phyloP scores from a whole-genome alignment of 2,113 vertebrate genomes.

The Pycnonotus jocosus region DNA sequence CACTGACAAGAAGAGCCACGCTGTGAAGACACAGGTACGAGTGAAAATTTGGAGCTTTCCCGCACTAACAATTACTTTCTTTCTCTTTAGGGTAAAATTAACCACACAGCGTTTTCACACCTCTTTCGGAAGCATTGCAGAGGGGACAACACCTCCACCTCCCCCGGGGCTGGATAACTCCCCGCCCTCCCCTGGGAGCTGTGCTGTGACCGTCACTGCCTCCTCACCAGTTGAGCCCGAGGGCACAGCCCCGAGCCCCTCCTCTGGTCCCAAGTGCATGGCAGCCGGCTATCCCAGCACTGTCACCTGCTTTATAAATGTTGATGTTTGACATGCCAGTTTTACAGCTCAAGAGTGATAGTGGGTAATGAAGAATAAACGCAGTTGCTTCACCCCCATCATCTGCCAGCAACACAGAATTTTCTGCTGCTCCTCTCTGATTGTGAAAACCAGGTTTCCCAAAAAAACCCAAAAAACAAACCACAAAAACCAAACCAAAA shows the following conservation, averaged over 20 bases:
- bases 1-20: fast-evolving
- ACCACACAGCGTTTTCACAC: background rate
- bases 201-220: fast-evolving
- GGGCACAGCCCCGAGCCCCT: background rate
- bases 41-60: background rate
- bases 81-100: background rate
- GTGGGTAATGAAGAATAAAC: background rate
- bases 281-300: background rate
- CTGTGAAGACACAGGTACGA: background rate
- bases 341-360: background rate
- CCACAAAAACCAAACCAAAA: too few species aligned
- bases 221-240: background rate
- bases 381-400: background rate
- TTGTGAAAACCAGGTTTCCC: background rate
- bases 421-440: background rate
- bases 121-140: background rate
- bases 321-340: background rate
- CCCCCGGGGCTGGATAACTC: background rate
- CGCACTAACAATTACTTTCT: background rate
- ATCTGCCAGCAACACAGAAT: background rate
- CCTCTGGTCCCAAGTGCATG: background rate
- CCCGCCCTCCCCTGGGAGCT: fast-evolving
- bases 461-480: background rate
- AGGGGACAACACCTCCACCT: background rate
- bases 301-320: background rate